These are phyloP conservation scores for Dryomyza anilis DNA, from an alignment of 2,888 invertebrate genomes.

Conservation along the genomic window DNA sequence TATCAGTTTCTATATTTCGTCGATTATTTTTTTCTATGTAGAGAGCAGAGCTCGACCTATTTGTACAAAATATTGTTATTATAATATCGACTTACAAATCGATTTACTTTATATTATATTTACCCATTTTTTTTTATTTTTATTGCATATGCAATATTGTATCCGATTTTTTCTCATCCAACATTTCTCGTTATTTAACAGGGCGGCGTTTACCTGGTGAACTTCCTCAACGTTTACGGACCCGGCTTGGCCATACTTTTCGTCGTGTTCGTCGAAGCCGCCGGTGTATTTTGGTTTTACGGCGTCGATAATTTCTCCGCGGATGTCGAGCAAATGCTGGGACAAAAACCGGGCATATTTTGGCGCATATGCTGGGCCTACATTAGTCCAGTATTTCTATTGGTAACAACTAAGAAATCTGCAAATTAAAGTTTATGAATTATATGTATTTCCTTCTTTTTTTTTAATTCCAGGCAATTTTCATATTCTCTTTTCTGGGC, in stretches of 20 bases:
- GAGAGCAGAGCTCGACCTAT: too few species aligned
- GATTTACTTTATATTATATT: neutral
- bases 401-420: conserved; percentile 64
- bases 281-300: conserved; percentile 89
- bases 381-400: conserved; percentile 82
- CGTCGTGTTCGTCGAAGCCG: conserved; percentile 89
- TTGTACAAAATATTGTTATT: conserved; percentile 18
- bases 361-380: conserved; percentile 88
- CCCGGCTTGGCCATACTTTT: conserved; percentile 86
- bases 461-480: conserved; percentile 68
- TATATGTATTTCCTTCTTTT: neutral
- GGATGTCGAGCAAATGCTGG: conserved; percentile 84
- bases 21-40: too few species aligned
- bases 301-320: conserved; percentile 80
- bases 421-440: neutral
- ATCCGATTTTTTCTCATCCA: neutral
- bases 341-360: conserved; percentile 76
- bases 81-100: neutral
- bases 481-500: conserved; percentile 80
- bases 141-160: neutral
- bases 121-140: neutral
- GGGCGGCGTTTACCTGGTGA: conserved; percentile 88
- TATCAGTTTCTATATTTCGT: too few species aligned
- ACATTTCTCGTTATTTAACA: conserved; percentile 50
- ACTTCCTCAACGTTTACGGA: conserved; percentile 85